Base-by-base conservation (phyloP, 2,888 invertebrate genomes). In the Bibio marci region DNA sequence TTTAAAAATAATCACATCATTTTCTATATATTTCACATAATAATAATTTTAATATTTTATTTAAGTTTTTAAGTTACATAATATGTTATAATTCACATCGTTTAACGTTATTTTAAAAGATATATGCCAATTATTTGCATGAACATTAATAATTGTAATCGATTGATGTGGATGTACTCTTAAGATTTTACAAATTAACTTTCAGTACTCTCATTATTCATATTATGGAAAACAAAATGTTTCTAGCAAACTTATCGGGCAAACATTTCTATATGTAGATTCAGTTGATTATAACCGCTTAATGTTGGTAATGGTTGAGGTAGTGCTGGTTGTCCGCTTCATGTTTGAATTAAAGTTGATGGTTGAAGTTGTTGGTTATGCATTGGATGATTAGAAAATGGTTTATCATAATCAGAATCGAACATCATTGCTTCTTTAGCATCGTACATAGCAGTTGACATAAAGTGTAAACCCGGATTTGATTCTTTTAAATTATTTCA, bases 381-480 rank as follows among this genome's bases (percentile, higher is more conserved):
- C 11, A 30, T 22, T 14, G 30, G 36, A 30, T 35, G 26, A 14
- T 14, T 14, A 11, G 12, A 14, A 14, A 25, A 13, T 32, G 13
- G 25, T 41, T 90, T 73, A 60, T 91, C 91, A 62, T 94, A 94
- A 26, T 90, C 76, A 13, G 90, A 88, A 18, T 92, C 92, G 1
- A 92, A 91, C 39, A 91, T 83, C 62, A 94, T 71, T 4, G 90
- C 91, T 61, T 95, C 94, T 47, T 94, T 73, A 13, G 95, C 95
- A 63, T 94, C 92, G 61, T 90, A 95, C 78, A 92, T 91, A 22
- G 90, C 85, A 19, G 87, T 91, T 40, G 86, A 87, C 95, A 97
- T 95, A 58, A 95, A 97, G 55, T 95, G 91, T 1, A 91, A 85
- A 1, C 92, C 92, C 2, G 95, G 95, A 62, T 95, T 97, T 41